Evolutionary conservation across 2,113 vertebrate genomes (phyloP).

Genomic region (Perccottus glenii): DNA sequence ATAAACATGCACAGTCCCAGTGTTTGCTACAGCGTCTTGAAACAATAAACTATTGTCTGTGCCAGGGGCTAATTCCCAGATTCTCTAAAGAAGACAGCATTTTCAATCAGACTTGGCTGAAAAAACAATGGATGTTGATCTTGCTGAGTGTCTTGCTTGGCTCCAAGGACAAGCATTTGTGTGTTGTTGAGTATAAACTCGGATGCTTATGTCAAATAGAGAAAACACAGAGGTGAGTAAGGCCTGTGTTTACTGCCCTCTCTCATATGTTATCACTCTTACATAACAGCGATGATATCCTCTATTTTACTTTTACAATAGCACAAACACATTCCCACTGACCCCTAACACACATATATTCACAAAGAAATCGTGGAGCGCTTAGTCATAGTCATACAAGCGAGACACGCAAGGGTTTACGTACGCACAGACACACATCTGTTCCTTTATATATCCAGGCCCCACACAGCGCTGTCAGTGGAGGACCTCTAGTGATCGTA

Average conservation of each 20-base stretch:
- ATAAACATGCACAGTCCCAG: too few species aligned
- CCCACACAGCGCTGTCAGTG: constrained; percentile 34
- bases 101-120: too few species aligned
- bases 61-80: too few species aligned
- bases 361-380: background rate
- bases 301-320: constrained; percentile 23
- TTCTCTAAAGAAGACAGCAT: too few species aligned
- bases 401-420: constrained; percentile 6
- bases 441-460: background rate
- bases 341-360: background rate
- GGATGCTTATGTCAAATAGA: too few species aligned
- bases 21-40: too few species aligned
- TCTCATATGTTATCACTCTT: constrained; percentile 9
- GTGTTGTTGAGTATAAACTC: too few species aligned
- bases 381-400: constrained; percentile 32
- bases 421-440: constrained; percentile 13
- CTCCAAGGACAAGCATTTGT: too few species aligned
- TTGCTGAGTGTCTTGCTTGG: too few species aligned
- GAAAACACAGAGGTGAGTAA: too few species aligned
- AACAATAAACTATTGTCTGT: too few species aligned
- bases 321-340: constrained; percentile 5
- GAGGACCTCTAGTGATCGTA: constrained; percentile 39
- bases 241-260: constrained; percentile 19
- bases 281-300: constrained; percentile 22
- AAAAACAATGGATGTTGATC: too few species aligned